Evolutionary conservation across 2,797 vertebrate species (phyloP).

Genomic region (Hypotaenidia philippensis): DNA sequence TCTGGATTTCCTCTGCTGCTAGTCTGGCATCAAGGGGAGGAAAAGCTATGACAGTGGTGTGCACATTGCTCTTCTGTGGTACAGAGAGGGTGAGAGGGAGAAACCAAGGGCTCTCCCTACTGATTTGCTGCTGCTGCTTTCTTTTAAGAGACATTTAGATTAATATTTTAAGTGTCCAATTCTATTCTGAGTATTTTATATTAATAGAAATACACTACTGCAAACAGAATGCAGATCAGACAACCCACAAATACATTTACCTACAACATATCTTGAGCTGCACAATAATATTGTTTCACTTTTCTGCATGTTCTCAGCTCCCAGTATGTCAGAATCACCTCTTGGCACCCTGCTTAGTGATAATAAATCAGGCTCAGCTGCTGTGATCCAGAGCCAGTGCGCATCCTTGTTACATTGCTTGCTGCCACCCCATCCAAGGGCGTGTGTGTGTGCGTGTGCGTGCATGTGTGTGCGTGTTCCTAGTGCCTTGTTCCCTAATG

Average conservation of each 20-base stretch:
- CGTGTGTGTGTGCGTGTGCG: neutral
- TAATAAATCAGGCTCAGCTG: neutral
- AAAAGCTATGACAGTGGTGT: neutral
- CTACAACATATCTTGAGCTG: neutral
- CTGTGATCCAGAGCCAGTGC: neutral
- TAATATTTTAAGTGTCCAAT: neutral
- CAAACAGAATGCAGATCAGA: neutral
- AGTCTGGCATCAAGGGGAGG: accelerated
- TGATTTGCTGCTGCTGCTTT: neutral
- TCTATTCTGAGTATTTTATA: neutral
- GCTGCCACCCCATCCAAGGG: neutral
- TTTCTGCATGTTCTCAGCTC: neutral
- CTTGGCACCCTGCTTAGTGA: neutral
- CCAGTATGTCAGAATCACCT: neutral
- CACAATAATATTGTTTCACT: neutral
- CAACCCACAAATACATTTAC: neutral
- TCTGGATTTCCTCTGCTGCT: neutral
- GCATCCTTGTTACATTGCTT: neutral
- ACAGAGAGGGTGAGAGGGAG: neutral
- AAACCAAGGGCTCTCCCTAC: neutral
- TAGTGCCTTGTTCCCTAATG: neutral
- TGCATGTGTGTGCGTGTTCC: neutral
- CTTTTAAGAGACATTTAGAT: neutral
- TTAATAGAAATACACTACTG: neutral
- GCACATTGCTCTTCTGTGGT: neutral